A percentile compares a stretch with the other conserved stretches of the same genome.
phyloP scores from a whole-genome alignment of 1,140 invertebrate genomes.

The Orussus abietinus region DNA sequence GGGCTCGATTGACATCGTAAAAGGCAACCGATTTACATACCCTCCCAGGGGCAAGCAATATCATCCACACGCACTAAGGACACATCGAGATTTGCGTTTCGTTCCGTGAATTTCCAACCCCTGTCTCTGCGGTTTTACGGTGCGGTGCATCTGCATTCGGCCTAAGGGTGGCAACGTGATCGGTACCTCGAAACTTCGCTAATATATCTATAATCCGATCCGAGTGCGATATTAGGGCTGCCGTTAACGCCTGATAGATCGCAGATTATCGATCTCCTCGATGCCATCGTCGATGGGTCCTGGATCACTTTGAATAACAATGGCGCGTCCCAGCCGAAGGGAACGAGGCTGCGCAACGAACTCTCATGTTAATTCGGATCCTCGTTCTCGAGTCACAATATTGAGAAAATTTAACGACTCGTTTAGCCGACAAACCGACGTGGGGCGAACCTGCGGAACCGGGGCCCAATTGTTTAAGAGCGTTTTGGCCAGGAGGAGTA shows the following conservation, averaged over 20 bases:
- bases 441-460: neutral
- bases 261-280: slow-evolving; percentile 28
- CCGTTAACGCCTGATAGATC: slow-evolving; percentile 44
- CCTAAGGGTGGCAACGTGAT: slow-evolving; percentile 1
- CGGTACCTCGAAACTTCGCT: neutral
- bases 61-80: slow-evolving; percentile 3
- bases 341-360: slow-evolving; percentile 18
- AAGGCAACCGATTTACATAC: slow-evolving; percentile 38
- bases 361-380: slow-evolving; percentile 32
- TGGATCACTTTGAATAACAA: slow-evolving; percentile 47
- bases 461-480: no score
- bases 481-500: no score
- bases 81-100: slow-evolving; percentile 21
- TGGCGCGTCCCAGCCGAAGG: slow-evolving; percentile 28
- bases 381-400: slow-evolving; percentile 28
- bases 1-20: slow-evolving; percentile 21
- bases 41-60: slow-evolving; percentile 12
- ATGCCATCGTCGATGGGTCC: slow-evolving; percentile 13
- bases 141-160: slow-evolving; percentile 11
- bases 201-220: slow-evolving; percentile 34
- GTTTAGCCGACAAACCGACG: slow-evolving; percentile 23
- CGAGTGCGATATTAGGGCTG: slow-evolving; percentile 25
- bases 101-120: slow-evolving; percentile 19
- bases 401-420: slow-evolving; percentile 36
- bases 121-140: slow-evolving; percentile 20